Evolutionary conservation across 53 echinoderm and acorn worm genomes (phyloP).

Genomic region (Temnopleurus reevesii): DNA sequence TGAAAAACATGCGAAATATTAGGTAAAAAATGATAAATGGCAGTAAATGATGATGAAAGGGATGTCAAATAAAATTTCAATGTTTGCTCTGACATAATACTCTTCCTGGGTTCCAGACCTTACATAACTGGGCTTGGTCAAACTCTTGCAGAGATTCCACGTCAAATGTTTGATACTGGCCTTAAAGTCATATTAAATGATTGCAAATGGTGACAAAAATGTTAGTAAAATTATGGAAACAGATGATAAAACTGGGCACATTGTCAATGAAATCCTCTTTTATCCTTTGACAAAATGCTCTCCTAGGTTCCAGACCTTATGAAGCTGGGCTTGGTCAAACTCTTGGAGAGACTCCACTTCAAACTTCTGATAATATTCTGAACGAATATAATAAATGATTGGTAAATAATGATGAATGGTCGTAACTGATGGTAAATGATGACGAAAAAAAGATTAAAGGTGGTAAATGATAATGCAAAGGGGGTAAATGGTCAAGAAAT

Average conservation of each 20-base stretch:
- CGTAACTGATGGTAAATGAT: neutral
- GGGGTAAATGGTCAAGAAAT: no score
- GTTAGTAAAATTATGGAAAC: no score
- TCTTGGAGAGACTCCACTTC: conserved; percentile 75
- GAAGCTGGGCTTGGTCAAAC: conserved; percentile 90
- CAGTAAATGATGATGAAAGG: no score
- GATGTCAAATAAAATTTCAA: conserved; percentile 69
- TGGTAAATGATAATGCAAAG: neutral
- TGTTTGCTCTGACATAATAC: conserved; percentile 75
- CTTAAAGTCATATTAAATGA: no score
- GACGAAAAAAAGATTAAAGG: neutral
- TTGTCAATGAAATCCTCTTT: no score
- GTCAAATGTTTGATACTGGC: conserved; percentile 80
- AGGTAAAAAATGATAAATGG: neutral
- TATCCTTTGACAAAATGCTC: conserved; percentile 75
- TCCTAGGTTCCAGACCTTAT: conserved; percentile 79
- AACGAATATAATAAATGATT: no score
- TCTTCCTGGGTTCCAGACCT: conserved; percentile 88
- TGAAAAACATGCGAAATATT: conserved; percentile 9
- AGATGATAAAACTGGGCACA: no score
- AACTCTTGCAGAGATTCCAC: conserved; percentile 80
- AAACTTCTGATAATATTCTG: conserved; percentile 76
- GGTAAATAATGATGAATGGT: no score
- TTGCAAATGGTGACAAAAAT: no score
- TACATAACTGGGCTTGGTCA: conserved; percentile 85